These are phyloP conservation scores for Periophthalmus magnuspinnatus DNA, from an alignment of 2,797 vertebrate genomes.

Conservation along the genomic window DNA sequence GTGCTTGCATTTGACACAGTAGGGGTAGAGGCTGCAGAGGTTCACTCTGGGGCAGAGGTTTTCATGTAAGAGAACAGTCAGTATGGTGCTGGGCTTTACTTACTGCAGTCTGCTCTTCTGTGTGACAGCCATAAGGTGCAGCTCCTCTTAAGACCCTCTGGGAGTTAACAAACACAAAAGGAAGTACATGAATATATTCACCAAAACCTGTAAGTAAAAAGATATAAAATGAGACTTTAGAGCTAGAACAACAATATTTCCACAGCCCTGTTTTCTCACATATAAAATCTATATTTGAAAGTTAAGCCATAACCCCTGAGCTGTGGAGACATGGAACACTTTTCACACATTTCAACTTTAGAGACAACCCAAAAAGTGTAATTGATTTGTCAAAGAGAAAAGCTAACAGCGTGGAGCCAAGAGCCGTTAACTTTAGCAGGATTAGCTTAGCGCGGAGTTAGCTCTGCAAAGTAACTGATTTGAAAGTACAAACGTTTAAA, in stretches of 20 bases:
- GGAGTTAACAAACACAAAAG: constrained; percentile 33
- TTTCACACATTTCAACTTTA: too few relatives aligned
- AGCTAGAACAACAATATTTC: too few relatives aligned
- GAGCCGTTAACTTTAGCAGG: background rate
- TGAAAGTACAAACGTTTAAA: background rate
- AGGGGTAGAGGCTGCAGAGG: constrained; percentile 66
- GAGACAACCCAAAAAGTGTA: too few relatives aligned
- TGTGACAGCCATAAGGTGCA: constrained; percentile 35
- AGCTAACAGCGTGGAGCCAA: background rate
- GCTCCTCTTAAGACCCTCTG: constrained; percentile 44
- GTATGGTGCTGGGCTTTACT: constrained; percentile 18
- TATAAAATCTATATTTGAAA: too few relatives aligned
- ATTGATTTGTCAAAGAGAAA: too few relatives aligned
- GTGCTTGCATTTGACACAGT: constrained; percentile 41
- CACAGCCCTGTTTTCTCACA: too few relatives aligned
- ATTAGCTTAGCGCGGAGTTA: background rate
- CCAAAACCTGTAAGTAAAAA: constrained; percentile 65
- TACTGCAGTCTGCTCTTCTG: constrained; percentile 26
- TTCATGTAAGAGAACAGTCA: constrained; percentile 24
- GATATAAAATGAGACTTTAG: background rate
- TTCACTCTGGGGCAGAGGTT: constrained; percentile 54
- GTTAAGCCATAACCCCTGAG: too few relatives aligned
- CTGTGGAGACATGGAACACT: too few relatives aligned
- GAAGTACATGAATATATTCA: constrained; percentile 30
- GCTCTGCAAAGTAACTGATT: background rate